Base-by-base conservation (phyloP, 2,888 invertebrate genomes). In the Thysanoteuthis rhombus region DNA sequence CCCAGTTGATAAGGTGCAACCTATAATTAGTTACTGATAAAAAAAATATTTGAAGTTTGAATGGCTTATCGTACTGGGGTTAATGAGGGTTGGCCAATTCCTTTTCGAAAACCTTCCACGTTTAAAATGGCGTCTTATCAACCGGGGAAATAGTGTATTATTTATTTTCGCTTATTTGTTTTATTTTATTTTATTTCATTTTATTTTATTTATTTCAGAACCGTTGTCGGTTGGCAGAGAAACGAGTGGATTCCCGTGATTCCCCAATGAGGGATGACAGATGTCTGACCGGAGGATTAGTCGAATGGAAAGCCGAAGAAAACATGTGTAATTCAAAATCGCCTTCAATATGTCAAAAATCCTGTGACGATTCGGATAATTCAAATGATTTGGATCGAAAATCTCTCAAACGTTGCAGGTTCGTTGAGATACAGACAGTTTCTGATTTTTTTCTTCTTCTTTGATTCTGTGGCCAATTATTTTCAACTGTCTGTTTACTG, bases 211-310 rank as follows among this genome's bases (percentile, higher is more conserved):
- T 2, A 16, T 93, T 58, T 6, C 22, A 93, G 93, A 93, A 93
- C 58, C 93, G 93, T 38, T 93, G 93, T 39, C 45, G 93, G 32
- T 93, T 93, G 52, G 93, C 93, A 93, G 93, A 93, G 52, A 93
- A 93, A 58, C 38, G 93, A 36, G 45, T 45, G 38, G 93, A 93
- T 47, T 93, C 93, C n/a, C 93, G 58, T 38, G 93, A 93, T 36
- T 93, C 93, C n/a, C 93, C 93, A 32, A 39, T 93, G 47, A 93
- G 93, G 52, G 93, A 93, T 47, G 93, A 93, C 58, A 93, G 93
- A 93, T 93, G 93, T 36, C 52, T 58, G 45, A 47, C 93, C 4
- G 58, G 45, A 36, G 52, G 22, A 32, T 36, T 93, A 36, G 93
- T 93, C 5, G 93, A 93, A 93, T 93, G 93, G 93, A 93, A 93